These are phyloP conservation scores for Electrona antarctica DNA, from an alignment of 2,113 vertebrate genomes.

Conservation along the genomic window DNA sequence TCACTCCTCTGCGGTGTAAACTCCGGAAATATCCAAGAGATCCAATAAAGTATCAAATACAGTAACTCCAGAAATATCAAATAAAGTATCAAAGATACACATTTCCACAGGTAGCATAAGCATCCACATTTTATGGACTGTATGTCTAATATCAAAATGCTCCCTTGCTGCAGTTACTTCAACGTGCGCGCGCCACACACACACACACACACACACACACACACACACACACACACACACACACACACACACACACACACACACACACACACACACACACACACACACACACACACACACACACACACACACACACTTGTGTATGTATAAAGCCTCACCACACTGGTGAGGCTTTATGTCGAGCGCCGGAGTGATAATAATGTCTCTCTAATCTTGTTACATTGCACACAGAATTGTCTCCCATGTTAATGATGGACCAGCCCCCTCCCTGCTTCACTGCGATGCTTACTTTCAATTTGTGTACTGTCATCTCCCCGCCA, in stretches of 20 bases:
- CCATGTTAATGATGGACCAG: constrained; percentile 78
- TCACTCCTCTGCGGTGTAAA: constrained; percentile 44
- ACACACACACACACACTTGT: too few relatives aligned
- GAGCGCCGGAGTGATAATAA: constrained; percentile 73
- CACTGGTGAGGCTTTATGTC: constrained; percentile 57
- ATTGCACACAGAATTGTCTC: constrained; percentile 79
- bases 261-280: too few relatives aligned
- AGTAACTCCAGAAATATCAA: too few relatives aligned
- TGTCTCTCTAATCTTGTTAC: constrained; percentile 83
- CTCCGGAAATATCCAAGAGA: constrained; percentile 33
- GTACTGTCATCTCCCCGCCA: constrained; percentile 81
- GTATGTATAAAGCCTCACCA: too few relatives aligned
- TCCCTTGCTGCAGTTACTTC: too few relatives aligned
- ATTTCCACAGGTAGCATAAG: constrained; percentile 36
- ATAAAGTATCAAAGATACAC: constrained; percentile 11
- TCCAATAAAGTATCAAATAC: too few relatives aligned
- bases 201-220: too few relatives aligned
- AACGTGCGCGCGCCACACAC: too few relatives aligned
- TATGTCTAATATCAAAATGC: too few relatives aligned
- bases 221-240: too few relatives aligned
- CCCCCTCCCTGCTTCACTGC: constrained; percentile 62
- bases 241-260: too few relatives aligned
- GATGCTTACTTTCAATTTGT: constrained; percentile 83
- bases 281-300: too few relatives aligned
- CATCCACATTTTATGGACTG: neutral